Evolutionary conservation across 2,113 vertebrate genomes (phyloP).

Genomic region (Dasypus novemcinctus): DNA sequence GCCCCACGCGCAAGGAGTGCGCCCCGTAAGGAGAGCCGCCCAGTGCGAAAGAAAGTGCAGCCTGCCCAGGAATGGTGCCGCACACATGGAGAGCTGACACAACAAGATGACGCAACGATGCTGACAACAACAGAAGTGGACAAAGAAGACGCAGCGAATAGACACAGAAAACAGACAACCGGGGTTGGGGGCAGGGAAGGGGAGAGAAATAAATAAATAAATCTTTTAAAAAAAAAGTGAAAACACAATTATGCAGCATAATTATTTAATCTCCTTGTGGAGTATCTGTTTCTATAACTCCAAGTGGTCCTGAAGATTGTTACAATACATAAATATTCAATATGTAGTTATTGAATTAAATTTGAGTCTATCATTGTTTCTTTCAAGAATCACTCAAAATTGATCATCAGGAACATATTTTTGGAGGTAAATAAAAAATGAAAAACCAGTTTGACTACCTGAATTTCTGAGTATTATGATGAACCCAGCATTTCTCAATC

Average conservation of each 20-base stretch:
- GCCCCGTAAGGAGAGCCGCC: too few relatives aligned
- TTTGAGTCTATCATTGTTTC: background rate
- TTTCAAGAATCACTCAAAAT: background rate
- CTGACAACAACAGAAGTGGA: too few relatives aligned
- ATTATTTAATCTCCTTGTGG: background rate
- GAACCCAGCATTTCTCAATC: constrained; percentile 5
- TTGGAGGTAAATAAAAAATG: background rate
- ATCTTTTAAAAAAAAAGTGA: too few relatives aligned
- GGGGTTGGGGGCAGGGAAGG: too few relatives aligned
- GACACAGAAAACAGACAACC: too few relatives aligned
- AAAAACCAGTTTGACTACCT: background rate
- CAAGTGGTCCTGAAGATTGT: background rate
- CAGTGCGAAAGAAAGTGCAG: too few relatives aligned
- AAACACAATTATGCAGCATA: background rate
- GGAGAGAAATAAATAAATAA: too few relatives aligned
- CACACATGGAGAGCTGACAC: too few relatives aligned
- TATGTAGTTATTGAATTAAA: constrained; percentile 8
- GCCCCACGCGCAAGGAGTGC: too few relatives aligned
- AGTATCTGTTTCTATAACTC: background rate
- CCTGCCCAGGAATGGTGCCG: too few relatives aligned
- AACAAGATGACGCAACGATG: too few relatives aligned
- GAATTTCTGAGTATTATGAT: constrained; percentile 28
- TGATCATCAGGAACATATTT: background rate
- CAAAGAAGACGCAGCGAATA: too few relatives aligned
- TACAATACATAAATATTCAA: background rate